These are phyloP conservation scores for Theodoxus fluviatilis DNA, from an alignment of 2,888 invertebrate species.

Conservation along the genomic window DNA sequence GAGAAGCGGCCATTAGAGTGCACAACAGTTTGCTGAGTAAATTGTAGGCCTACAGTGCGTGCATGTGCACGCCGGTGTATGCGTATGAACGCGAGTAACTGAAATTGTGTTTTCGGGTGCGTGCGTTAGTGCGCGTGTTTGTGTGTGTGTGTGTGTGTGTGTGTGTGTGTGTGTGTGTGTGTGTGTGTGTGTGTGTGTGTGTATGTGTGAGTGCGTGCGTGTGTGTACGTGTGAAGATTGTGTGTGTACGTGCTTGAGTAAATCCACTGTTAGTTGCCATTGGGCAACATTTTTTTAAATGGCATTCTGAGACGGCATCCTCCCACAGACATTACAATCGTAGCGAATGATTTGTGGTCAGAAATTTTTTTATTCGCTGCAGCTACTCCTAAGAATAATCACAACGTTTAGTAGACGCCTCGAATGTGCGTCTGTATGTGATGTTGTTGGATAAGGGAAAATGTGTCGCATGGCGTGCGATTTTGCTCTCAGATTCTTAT, in stretches of 20 bases:
- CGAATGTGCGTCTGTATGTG: too few relatives aligned
- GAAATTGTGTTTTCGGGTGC: not conserved
- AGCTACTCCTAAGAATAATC: too few relatives aligned
- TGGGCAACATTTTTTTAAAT: not conserved
- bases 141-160: conserved; percentile 2
- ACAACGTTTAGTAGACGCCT: too few relatives aligned
- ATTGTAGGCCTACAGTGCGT: not conserved
- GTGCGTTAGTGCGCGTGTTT: not conserved
- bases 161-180: conserved; percentile 12
- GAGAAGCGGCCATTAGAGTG: not conserved
- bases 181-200: conserved; percentile 16
- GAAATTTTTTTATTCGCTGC: too few relatives aligned
- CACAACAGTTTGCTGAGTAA: not conserved
- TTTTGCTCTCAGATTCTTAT: too few relatives aligned
- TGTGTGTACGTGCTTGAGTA: not conserved
- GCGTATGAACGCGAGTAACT: not conserved
- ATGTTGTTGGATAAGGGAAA: too few relatives aligned
- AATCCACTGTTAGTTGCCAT: not conserved
- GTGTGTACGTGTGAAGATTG: too few relatives aligned
- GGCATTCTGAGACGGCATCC: too few relatives aligned
- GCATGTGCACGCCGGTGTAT: not conserved
- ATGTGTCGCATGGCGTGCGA: too few relatives aligned
- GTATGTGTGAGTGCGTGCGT: not conserved
- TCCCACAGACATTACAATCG: too few relatives aligned
- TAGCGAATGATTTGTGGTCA: not conserved